Evolutionary conservation across 2,888 invertebrate species (phyloP).

Genomic region (Melanophora roralis): DNA sequence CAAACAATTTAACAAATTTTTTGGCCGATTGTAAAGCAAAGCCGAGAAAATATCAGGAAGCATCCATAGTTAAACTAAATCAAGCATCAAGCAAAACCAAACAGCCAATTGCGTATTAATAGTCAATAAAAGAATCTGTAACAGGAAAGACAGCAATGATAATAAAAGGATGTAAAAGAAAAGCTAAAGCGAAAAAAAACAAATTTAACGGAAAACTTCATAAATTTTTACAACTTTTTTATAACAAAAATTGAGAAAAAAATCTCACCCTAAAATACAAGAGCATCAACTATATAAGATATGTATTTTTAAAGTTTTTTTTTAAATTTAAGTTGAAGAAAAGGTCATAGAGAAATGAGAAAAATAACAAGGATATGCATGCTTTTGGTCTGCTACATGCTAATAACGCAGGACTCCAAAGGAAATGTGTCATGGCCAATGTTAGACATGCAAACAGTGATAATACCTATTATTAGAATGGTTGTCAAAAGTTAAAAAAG

Average conservation of each 20-base stretch:
- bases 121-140: constrained; percentile 58
- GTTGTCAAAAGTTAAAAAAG: no score
- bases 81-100: constrained; percentile 47
- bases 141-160: constrained; percentile 53
- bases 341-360: background rate
- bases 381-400: background rate
- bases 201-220: constrained; percentile 38
- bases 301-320: background rate
- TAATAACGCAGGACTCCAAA: no score
- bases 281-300: background rate
- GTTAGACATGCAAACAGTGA: no score
- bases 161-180: constrained; percentile 23
- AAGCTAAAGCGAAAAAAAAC: background rate
- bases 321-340: background rate
- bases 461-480: no score
- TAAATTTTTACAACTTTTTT: constrained; percentile 42
- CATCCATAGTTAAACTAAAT: constrained; percentile 23
- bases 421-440: no score
- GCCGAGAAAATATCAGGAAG: constrained; percentile 8
- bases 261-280: background rate
- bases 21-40: background rate
- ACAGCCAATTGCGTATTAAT: constrained; percentile 60
- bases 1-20: no score
- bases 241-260: background rate
- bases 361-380: background rate